Conservation (phyloP, 2,888 invertebrate genomes). For the Athetis lepigone region DNA sequence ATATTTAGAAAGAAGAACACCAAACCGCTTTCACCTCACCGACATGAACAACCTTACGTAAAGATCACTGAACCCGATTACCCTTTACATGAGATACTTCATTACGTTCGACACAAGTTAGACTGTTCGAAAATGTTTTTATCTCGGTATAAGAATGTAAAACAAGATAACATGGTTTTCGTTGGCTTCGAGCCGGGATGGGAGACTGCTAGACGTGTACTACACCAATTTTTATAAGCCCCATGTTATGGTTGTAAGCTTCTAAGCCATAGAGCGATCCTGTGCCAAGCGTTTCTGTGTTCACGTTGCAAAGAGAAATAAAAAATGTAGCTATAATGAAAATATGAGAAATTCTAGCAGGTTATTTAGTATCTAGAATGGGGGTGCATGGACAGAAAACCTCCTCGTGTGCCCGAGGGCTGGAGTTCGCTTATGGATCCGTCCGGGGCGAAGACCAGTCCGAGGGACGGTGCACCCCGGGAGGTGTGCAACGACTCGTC, state of each 20-base stretch:
- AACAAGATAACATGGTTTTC: slow-evolving; percentile 37
- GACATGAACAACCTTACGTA: neutral
- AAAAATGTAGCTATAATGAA: too few relatives aligned
- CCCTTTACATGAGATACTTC: slow-evolving; percentile 10
- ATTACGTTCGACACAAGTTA: slow-evolving; percentile 28
- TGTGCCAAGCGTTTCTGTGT: slow-evolving; percentile 27
- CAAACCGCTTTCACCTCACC: neutral
- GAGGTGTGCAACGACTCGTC: too few relatives aligned
- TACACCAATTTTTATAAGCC: slow-evolving; percentile 38
- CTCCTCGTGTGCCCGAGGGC: too few relatives aligned
- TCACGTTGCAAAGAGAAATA: neutral
- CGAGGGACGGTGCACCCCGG: too few relatives aligned
- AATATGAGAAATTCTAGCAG: too few relatives aligned
- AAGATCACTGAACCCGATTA: slow-evolving; percentile 26
- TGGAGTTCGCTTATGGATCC: too few relatives aligned
- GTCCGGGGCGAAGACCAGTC: too few relatives aligned
- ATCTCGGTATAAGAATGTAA: slow-evolving; percentile 29
- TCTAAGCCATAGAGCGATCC: slow-evolving; percentile 3
- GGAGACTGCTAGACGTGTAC: slow-evolving; percentile 6
- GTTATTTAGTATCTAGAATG: too few relatives aligned
- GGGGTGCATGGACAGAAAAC: too few relatives aligned
- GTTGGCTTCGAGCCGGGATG: slow-evolving; percentile 30
- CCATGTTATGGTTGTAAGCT: slow-evolving; percentile 26
- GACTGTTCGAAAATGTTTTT: slow-evolving; percentile 35
- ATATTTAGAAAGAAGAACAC: neutral